Evolutionary conservation across 2,888 invertebrate species (phyloP).

Genomic region (Orthosia cruda): DNA sequence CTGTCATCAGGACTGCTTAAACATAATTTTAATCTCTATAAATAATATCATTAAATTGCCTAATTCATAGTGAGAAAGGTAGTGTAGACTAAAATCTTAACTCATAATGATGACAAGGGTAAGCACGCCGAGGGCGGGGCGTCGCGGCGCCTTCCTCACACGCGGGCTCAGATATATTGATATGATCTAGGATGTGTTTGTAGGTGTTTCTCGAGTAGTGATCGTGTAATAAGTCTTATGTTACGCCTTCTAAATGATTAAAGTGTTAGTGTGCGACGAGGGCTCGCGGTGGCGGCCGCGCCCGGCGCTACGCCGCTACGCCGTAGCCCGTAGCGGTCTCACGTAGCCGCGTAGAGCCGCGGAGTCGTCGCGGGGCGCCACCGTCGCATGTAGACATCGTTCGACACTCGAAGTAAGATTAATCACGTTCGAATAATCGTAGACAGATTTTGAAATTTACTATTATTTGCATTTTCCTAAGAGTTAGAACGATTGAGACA

Average conservation of each 20-base stretch:
- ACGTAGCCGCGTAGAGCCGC: conserved; percentile 67
- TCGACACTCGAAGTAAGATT: conserved; percentile 89
- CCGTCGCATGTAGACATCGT: conserved; percentile 83
- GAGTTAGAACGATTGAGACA: conserved; percentile 91
- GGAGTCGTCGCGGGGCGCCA: conserved; percentile 65
- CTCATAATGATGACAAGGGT: conserved; percentile 81
- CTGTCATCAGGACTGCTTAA: conserved; percentile 82
- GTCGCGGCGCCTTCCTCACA: conserved; percentile 80
- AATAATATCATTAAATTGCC: conserved; percentile 87
- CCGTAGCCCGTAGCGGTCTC: conserved; percentile 69
- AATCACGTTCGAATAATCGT: conserved; percentile 90
- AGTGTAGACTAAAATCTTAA: conserved; percentile 88
- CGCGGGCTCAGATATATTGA: conserved; percentile 89
- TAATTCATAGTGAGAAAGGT: conserved; percentile 90
- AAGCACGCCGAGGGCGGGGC: conserved; percentile 75
- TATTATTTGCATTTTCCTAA: conserved; percentile 92
- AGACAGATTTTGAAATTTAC: conserved; percentile 90
- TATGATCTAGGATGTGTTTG: conserved; percentile 91
- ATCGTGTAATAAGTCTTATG: conserved; percentile 90
- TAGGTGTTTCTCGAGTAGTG: conserved; percentile 91
- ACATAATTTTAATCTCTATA: conserved; percentile 84
- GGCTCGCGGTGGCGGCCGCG: conserved; percentile 63
- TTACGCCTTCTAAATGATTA: conserved; percentile 88
- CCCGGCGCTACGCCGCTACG: conserved; percentile 63
- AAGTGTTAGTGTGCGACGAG: conserved; percentile 78